These are phyloP conservation scores for Gymnoscopelus braueri DNA, from an alignment of 2,797 vertebrate genomes.

Conservation along the genomic window DNA sequence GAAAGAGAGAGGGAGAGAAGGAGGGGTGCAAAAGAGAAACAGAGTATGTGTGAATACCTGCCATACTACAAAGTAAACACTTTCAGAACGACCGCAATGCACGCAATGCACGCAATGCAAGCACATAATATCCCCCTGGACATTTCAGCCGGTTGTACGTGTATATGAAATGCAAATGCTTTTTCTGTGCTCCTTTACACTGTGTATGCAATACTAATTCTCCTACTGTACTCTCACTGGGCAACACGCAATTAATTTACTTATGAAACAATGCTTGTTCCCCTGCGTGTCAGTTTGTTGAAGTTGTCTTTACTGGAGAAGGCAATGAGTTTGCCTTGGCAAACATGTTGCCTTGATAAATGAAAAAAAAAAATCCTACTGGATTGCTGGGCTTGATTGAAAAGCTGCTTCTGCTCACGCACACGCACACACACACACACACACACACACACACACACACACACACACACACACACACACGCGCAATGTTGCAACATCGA, in stretches of 20 bases:
- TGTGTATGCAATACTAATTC: conserved; percentile 38
- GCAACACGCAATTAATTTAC: conserved; percentile 51
- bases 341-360: conserved; percentile 48
- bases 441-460: conserved; percentile 11
- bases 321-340: conserved; percentile 46
- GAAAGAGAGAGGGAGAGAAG: not conserved
- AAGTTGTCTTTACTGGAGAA: conserved; percentile 30
- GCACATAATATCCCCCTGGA: not conserved
- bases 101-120: not conserved
- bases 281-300: conserved; percentile 34
- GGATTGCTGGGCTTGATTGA: conserved; percentile 12
- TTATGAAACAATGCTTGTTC: not conserved
- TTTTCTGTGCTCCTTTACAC: conserved; percentile 48
- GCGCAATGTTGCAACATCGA: not conserved
- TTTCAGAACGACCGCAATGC: not conserved
- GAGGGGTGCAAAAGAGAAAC: not conserved
- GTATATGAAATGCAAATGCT: conserved; percentile 18
- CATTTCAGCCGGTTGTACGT: conserved; percentile 36
- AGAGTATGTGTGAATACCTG: not conserved
- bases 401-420: too few relatives aligned
- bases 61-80: not conserved
- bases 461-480: conserved; percentile 1
- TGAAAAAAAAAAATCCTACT: conserved; percentile 6
- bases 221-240: conserved; percentile 13
- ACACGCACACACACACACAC: conserved; percentile 23